Evolutionary conservation across 2,797 vertebrate genomes (phyloP), one percentile per base, ranked within the genome.

Genomic region (Nasua narica): DNA sequence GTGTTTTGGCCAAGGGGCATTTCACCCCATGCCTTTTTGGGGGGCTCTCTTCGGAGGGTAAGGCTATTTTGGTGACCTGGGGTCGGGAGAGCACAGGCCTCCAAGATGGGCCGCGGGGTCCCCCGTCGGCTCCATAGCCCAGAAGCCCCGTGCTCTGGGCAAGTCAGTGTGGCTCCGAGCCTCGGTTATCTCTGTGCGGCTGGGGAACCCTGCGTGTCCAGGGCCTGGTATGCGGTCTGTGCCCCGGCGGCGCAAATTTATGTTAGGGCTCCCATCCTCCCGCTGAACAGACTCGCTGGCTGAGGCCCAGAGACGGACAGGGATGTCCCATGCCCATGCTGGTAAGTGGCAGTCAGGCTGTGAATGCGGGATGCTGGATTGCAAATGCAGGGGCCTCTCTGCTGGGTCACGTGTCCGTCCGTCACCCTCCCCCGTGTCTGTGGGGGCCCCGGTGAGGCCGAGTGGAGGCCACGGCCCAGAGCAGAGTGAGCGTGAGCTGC

Each of bases 121-220:
- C 35, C 29, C 12, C 7, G 2, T 77, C 25, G 8, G 23, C 58
- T 13, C n/a, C 13, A 3, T 12, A 15, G 21, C 32, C n/a, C 14
- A 35, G 0, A 2, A 70, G 21, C 89, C 1, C 0, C 23, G 11
- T 29, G 7, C 82, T 15, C 43, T 50, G 52, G 19, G 43, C 16
- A 27, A 37, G 32, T 14, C 25, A 21, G 14, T 18, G 29, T 29
- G 32, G 69, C 37, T 32, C 7, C 7, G 37, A 50, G 43, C 15
- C 29, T 9, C 11, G 78, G 32, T 78, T 50, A 74, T 35, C 48
- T 50, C 19, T 10, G 2, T 8, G 43, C 2, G 10, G 62, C 67
- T 37, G 23, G 35, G 40, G 46, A 92, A 46, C 40, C 9, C 2
- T 27, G n/a, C 0, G 11, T 32, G 4, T 14, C 1, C 27, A 3